Conservation (phyloP, 2,888 invertebrate genomes). For the Muscina levida region DNA sequence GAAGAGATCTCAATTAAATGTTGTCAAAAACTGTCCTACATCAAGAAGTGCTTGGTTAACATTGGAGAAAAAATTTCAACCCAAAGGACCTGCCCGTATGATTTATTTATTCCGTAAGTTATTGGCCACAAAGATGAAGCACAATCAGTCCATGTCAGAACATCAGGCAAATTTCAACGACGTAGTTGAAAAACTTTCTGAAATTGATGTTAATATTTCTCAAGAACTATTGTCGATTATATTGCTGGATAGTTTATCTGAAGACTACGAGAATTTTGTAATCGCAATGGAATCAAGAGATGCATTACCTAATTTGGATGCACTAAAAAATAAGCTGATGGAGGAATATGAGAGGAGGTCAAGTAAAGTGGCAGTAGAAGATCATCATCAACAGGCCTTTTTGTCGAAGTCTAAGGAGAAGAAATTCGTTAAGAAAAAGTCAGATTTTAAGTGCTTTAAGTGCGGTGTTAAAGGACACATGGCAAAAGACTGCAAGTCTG, state of each 20-base stretch:
- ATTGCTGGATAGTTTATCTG: not conserved
- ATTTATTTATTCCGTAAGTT: too few species aligned
- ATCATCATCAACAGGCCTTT: not conserved
- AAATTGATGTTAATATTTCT: too few species aligned
- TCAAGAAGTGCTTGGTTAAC: not conserved
- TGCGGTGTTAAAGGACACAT: too few species aligned
- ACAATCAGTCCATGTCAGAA: too few species aligned
- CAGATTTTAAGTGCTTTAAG: not conserved
- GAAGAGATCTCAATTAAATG: slow-evolving; percentile 41
- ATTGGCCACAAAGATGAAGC: too few species aligned
- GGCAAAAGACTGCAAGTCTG: slow-evolving; percentile 10
- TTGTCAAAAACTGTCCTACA: too few species aligned
- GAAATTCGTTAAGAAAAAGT: too few species aligned
- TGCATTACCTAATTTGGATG: slow-evolving; percentile 16
- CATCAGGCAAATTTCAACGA: too few species aligned
- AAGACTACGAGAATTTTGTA: not conserved
- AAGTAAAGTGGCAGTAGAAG: not conserved
- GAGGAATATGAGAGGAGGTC: too few species aligned
- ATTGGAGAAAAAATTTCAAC: not conserved
- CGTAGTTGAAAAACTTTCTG: not conserved
- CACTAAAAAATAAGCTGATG: slow-evolving; percentile 39
- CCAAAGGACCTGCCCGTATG: too few species aligned
- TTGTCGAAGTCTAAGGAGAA: too few species aligned
- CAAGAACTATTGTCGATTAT: slow-evolving; percentile 7
- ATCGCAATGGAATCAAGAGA: slow-evolving; percentile 35